Percentiles rank a stretch among this genome's conserved stretches.
These are phyloP conservation scores for Polydrusus cervinus DNA, from an alignment of 2,888 invertebrate genomes.

Conservation along the genomic window DNA sequence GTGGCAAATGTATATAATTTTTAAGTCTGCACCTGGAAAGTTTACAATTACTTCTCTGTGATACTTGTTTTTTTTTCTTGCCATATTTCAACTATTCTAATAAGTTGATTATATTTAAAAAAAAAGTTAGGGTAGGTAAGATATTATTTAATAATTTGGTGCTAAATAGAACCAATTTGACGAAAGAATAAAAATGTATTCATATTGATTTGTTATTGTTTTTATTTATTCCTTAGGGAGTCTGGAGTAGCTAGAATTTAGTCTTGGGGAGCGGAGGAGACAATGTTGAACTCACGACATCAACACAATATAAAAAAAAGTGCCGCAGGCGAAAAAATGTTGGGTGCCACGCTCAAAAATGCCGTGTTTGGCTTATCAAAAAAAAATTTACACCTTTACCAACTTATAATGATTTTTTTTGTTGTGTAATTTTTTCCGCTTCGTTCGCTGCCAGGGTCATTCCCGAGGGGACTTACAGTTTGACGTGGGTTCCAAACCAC, in stretches of 20 bases:
- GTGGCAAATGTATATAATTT: not conserved
- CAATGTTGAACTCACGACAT: too few relatives aligned
- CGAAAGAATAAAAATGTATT: constrained; percentile 15
- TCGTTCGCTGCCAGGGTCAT: too few relatives aligned
- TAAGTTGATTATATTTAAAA: not conserved
- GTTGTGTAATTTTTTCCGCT: too few relatives aligned
- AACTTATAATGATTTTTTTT: too few relatives aligned
- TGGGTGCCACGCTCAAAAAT: too few relatives aligned
- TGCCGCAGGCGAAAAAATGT: too few relatives aligned
- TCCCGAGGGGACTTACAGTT: too few relatives aligned
- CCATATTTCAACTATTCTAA: not conserved
- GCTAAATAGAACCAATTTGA: constrained; percentile 12
- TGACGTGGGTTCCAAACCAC: too few relatives aligned
- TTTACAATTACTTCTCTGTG: constrained; percentile 5
- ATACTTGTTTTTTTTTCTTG: constrained; percentile 12
- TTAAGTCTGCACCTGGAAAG: not conserved
- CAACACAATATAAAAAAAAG: too few relatives aligned
- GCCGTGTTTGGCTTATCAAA: too few relatives aligned
- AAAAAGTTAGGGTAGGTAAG: not conserved
- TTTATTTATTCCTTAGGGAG: not conserved
- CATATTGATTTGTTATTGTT: not conserved
- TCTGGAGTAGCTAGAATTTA: not conserved
- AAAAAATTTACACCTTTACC: too few relatives aligned
- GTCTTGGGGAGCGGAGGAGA: too few relatives aligned
- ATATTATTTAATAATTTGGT: not conserved